Conservation (phyloP, 2,888 invertebrate genomes). For the Cabera pusaria region DNA sequence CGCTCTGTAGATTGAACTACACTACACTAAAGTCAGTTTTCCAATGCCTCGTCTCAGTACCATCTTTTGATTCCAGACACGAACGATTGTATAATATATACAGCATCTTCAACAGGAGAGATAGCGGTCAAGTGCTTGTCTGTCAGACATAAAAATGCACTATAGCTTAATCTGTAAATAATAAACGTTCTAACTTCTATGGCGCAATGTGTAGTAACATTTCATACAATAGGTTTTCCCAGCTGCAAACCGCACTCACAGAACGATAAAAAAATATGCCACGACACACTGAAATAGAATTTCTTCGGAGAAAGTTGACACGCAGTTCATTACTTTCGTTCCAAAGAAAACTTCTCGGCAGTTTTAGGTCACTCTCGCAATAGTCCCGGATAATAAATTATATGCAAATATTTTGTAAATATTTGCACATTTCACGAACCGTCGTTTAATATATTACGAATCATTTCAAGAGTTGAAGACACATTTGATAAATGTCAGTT, state of each 20-base stretch:
- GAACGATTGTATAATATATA: too few relatives aligned
- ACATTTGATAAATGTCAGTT: constrained; percentile 38
- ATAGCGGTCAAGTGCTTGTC: too few relatives aligned
- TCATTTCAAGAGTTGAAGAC: constrained; percentile 28
- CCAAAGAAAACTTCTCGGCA: constrained; percentile 61
- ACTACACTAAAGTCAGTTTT: too few relatives aligned
- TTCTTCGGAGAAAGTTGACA: constrained; percentile 67
- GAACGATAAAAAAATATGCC: constrained; percentile 60
- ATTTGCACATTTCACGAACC: constrained; percentile 24
- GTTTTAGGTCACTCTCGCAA: constrained; percentile 71
- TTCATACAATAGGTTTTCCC: constrained; percentile 53
- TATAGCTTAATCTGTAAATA: too few relatives aligned
- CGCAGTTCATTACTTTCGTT: constrained; percentile 54
- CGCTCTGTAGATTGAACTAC: too few relatives aligned
- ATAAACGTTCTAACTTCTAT: constrained; percentile 10
- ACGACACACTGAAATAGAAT: constrained; percentile 62
- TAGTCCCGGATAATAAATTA: constrained; percentile 60
- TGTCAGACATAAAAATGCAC: too few relatives aligned
- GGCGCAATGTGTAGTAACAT: constrained; percentile 31
- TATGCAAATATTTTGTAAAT: constrained; percentile 45
- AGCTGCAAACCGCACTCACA: constrained; percentile 36
- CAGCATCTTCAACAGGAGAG: too few relatives aligned
- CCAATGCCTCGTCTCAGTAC: too few relatives aligned
- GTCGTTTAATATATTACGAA: constrained; percentile 41
- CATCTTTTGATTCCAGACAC: too few relatives aligned